Evolutionary conservation across 2,888 invertebrate genomes (phyloP), one percentile per base, ranked within the genome.

Genomic region (Sinodicranocentrus sp.): DNA sequence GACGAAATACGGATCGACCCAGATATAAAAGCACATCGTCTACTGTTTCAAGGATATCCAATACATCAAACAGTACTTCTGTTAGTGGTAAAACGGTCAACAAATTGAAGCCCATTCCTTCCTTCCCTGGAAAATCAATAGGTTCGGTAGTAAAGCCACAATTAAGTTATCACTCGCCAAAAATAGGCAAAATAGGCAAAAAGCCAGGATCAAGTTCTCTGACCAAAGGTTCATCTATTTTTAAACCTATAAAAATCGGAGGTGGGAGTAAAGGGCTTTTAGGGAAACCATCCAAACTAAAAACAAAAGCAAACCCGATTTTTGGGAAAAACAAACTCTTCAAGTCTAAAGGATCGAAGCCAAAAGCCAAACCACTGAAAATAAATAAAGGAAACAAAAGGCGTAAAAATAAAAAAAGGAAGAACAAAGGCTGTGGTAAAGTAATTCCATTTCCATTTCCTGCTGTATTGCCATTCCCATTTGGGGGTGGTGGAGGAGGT

Each of bases 371-470:
- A 19, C 63, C 63, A 5, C n/a, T 17, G 3, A 33, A 33, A 5
- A 33, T 17, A 2, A 15, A n/a, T 17, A 63, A 63, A 17, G 75
- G 61, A 15, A 63, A 19, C 19, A 82, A 75, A 43, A 82, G 70
- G 33, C 8, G n/a, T 19, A 72, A 70, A 6, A 23, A 21, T 1
- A 77, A 65, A 39, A 25, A 73, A 52, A 77, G 79, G 61, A 67
- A 54, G 26, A 28, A 54, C n/a, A 43, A 59, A 65, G 78, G 82
- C 0, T 75, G 73, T 54, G 54, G 44, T 10, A 82, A 82, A 73
- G 54, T 73, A 0, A 70, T 88, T 52, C 87, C 88, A 1, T 78
- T 88, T 21, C 88, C 88, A 17, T 70, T 88, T 19, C 88, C 88
- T 6, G 77, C 75, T 43, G 85, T 79, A 13, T 43, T 88, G 70